phyloP scores from a whole-genome alignment of 2,888 invertebrate species.

The Agriotes lineatus region DNA sequence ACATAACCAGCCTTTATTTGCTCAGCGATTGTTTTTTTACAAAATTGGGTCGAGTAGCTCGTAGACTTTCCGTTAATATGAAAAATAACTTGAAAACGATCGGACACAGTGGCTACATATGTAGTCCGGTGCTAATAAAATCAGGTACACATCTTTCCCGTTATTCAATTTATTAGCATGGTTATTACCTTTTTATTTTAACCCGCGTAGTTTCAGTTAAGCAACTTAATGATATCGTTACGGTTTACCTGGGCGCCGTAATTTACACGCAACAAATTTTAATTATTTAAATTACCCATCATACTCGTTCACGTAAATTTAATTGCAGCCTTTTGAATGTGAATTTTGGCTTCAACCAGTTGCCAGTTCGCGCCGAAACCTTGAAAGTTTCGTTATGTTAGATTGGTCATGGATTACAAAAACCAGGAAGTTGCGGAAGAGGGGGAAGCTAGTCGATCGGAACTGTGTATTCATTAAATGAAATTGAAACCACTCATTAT shows the following conservation, averaged over 20 bases:
- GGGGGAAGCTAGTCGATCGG: constrained; percentile 8
- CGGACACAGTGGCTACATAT: constrained; percentile 34
- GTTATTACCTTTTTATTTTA: constrained; percentile 4
- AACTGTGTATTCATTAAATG: background rate
- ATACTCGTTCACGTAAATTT: no score
- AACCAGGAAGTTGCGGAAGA: constrained; percentile 21
- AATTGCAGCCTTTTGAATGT: no score
- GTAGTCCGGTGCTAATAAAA: constrained; percentile 26
- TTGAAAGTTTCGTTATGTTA: constrained; percentile 7
- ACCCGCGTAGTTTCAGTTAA: background rate
- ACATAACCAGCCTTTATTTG: no score
- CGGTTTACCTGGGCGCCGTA: background rate
- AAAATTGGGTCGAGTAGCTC: background rate
- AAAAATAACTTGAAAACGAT: constrained; percentile 9
- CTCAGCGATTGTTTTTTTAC: background rate
- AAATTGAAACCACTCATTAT: constrained; percentile 7
- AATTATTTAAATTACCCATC: no score
- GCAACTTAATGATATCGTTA: constrained; percentile 8
- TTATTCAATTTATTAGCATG: constrained; percentile 27
- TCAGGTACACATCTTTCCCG: constrained; percentile 13
- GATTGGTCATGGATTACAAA: constrained; percentile 15
- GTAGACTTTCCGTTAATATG: constrained; percentile 5
- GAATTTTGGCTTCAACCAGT: no score
- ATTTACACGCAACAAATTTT: background rate
- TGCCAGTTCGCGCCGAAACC: no score